Conservation (phyloP, 2,113 vertebrate genomes). For the Regulus satrapa region DNA sequence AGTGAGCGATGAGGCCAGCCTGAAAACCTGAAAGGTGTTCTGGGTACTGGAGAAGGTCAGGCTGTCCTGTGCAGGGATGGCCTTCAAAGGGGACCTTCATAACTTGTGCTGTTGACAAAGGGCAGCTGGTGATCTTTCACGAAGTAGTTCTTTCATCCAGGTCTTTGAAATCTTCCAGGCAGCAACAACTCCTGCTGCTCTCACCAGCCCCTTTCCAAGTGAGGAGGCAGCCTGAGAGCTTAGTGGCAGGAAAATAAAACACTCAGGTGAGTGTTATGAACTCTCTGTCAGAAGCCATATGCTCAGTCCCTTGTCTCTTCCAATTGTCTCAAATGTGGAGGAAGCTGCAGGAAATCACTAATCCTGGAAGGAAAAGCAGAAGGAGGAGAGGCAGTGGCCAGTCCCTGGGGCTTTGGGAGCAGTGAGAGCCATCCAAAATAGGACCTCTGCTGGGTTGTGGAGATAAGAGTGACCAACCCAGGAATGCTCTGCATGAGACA, state of each 20-base stretch:
- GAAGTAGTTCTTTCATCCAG: background rate
- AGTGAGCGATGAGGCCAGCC: background rate
- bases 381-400: fast-evolving
- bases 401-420: background rate
- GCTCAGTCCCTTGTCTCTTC: background rate
- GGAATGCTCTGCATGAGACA: no score
- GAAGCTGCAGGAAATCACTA: background rate
- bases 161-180: background rate
- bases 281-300: background rate
- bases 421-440: background rate
- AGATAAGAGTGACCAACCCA: no score
- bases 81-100: background rate
- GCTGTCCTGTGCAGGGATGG: background rate
- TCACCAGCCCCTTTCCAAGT: background rate
- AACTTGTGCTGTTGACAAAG: background rate
- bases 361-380: background rate
- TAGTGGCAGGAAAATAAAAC: background rate
- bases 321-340: background rate
- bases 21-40: background rate
- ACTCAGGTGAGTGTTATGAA: background rate
- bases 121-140: background rate
- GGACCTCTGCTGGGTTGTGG: no score
- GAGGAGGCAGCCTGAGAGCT: background rate
- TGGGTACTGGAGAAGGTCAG: background rate
- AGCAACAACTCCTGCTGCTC: background rate